Evolutionary conservation across 2,113 vertebrate genomes (phyloP).

Genomic region (Isurus oxyrinchus): DNA sequence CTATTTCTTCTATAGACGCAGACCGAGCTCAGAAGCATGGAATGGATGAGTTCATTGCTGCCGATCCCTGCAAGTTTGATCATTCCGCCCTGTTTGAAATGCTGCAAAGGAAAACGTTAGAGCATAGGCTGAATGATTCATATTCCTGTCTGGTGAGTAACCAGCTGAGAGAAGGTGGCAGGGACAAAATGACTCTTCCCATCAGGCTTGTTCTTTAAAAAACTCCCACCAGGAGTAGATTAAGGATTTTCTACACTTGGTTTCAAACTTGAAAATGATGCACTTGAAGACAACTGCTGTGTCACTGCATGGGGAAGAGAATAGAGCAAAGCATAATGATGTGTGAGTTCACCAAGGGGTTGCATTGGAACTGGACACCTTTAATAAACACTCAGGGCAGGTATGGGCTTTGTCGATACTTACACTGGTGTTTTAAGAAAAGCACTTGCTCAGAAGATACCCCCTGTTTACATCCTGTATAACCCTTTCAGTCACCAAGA

Average conservation of each 20-base stretch:
- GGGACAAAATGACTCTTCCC: constrained; percentile 47
- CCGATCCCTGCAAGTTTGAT: constrained; percentile 77
- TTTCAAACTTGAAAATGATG: constrained; percentile 82
- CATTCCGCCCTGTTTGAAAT: constrained; percentile 79
- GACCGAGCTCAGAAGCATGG: constrained; percentile 83
- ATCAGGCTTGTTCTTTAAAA: constrained; percentile 53
- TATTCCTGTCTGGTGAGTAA: constrained; percentile 92
- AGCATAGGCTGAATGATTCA: constrained; percentile 91
- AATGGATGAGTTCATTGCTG: constrained; percentile 88
- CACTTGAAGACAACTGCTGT: constrained; percentile 63
- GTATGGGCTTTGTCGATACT: constrained; percentile 46
- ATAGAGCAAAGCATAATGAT: constrained; percentile 52
- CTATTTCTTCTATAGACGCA: constrained; percentile 53
- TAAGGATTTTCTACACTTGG: constrained; percentile 74
- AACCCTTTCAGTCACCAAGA: background rate
- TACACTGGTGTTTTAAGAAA: constrained; percentile 50
- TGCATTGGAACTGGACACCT: constrained; percentile 50
- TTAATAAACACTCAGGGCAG: constrained; percentile 44
- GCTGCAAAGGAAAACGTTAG: constrained; percentile 82
- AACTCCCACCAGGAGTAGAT: constrained; percentile 57
- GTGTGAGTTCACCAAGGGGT: constrained; percentile 43
- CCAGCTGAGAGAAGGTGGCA: background rate
- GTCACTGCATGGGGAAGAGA: constrained; percentile 59
- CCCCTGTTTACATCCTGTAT: constrained; percentile 1
- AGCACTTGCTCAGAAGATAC: constrained; percentile 39